These are phyloP conservation scores for Caprella mutica DNA, from an alignment of 2,888 invertebrate genomes.

Conservation along the genomic window DNA sequence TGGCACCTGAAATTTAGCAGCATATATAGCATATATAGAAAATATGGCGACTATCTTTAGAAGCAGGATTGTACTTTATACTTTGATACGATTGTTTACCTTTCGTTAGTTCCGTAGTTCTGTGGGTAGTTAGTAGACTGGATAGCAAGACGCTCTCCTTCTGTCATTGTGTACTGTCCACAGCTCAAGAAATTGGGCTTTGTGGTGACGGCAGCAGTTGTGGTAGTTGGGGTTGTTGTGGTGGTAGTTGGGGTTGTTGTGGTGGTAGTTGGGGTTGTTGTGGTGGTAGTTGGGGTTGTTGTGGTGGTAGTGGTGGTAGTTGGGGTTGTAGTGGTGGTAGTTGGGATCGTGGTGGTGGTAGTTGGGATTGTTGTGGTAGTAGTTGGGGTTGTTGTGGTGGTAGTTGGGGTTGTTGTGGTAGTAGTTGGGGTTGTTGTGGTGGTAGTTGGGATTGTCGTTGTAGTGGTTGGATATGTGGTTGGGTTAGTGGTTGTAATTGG, in stretches of 20 bases:
- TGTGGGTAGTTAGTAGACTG: conserved; percentile 11
- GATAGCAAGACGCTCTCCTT: conserved; percentile 2
- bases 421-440: neutral
- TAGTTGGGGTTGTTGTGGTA: neutral
- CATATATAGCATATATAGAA: no score
- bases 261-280: neutral
- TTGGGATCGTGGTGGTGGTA: neutral
- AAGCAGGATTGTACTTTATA: no score
- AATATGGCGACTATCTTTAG: no score
- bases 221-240: neutral
- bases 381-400: neutral
- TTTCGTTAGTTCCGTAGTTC: conserved; percentile 5
- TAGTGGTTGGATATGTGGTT: neutral
- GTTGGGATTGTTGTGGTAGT: neutral
- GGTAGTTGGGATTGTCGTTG: neutral
- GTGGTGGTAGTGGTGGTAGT: neutral
- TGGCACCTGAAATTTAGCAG: no score
- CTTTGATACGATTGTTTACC: no score
- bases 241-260: neutral
- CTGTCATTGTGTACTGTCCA: neutral
- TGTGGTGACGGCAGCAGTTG: neutral
- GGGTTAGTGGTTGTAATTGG: neutral
- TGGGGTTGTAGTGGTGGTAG: neutral
- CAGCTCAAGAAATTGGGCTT: no score
- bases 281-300: neutral